Conservation (phyloP, 2,888 invertebrate species). For the Hipparchia semele region DNA sequence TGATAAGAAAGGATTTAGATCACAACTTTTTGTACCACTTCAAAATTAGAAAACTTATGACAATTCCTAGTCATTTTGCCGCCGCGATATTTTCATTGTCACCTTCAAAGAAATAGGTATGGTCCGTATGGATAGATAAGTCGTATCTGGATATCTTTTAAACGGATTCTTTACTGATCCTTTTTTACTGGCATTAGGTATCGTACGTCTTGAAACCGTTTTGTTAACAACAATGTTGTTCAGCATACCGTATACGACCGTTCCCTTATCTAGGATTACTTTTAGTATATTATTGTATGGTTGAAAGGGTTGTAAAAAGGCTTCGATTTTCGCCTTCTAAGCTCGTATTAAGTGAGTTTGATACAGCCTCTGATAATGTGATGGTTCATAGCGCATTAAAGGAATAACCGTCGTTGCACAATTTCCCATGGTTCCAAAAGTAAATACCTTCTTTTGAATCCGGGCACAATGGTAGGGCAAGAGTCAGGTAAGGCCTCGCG, state of each 20-base stretch:
- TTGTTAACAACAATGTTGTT: conserved; percentile 47
- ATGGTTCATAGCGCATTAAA: conserved; percentile 61
- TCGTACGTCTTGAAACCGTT: conserved; percentile 33
- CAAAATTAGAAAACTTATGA: background rate
- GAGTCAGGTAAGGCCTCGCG: conserved; percentile 80
- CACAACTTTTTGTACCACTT: conserved; percentile 2
- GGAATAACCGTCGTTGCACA: conserved; percentile 70
- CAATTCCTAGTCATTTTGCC: background rate
- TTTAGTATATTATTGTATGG: conserved; percentile 48
- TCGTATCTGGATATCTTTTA: conserved; percentile 7
- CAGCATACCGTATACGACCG: conserved; percentile 51
- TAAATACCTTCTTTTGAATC: conserved; percentile 76
- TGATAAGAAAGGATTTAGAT: conserved; percentile 20
- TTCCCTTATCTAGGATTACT: conserved; percentile 57
- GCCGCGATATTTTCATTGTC: background rate
- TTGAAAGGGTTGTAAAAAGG: conserved; percentile 65
- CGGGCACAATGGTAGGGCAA: conserved; percentile 77
- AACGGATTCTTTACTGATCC: background rate
- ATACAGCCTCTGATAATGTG: conserved; percentile 58
- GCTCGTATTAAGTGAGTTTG: conserved; percentile 50
- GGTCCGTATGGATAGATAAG: background rate
- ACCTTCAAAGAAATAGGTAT: conserved; percentile 9
- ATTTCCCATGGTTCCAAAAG: conserved; percentile 79
- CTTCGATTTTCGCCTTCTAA: conserved; percentile 52
- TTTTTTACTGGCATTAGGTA: conserved; percentile 10